Percentiles rank a stretch among this genome's conserved stretches.
These are phyloP conservation scores for Hippoglossus stenolepis DNA, from an alignment of 2,113 vertebrate genomes.

Conservation along the genomic window DNA sequence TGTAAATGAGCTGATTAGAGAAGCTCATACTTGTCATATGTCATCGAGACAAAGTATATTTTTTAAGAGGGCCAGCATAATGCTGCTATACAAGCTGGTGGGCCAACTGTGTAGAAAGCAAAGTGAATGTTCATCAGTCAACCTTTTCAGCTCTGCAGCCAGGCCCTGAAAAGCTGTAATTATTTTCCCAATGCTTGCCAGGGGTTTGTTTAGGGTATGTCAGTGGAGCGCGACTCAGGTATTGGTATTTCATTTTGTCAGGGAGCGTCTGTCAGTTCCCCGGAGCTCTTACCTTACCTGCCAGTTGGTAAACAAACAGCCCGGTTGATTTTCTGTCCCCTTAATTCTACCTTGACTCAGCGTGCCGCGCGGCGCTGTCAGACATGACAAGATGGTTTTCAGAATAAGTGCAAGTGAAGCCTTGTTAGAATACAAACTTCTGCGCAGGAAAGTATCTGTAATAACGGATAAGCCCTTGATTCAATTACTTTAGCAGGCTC, in stretches of 20 bases:
- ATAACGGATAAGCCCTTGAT: conserved; percentile 50
- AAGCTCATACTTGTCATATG: no score
- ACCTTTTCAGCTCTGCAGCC: conserved; percentile 19
- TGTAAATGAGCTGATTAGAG: not conserved
- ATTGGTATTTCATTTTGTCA: conserved; percentile 74
- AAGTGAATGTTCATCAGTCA: conserved; percentile 42
- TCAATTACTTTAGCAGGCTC: conserved; percentile 47
- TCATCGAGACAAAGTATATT: no score
- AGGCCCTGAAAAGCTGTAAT: conserved; percentile 62
- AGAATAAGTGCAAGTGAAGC: conserved; percentile 30
- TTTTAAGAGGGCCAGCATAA: not conserved
- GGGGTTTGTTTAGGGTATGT: conserved; percentile 72
- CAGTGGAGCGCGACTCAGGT: conserved; percentile 60
- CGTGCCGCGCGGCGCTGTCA: conserved; percentile 2
- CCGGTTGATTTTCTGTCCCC: conserved; percentile 67
- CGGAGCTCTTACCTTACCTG: conserved; percentile 48
- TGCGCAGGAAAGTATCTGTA: conserved; percentile 21
- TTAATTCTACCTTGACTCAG: conserved; percentile 35
- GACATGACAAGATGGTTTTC: conserved; percentile 51
- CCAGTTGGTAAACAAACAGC: conserved; percentile 63
- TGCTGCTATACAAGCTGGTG: not conserved
- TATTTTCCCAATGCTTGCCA: conserved; percentile 69
- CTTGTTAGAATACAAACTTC: conserved; percentile 43
- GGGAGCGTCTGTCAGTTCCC: conserved; percentile 48
- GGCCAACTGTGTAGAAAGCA: conserved; percentile 13